phyloP scores from a whole-genome alignment of 2,888 invertebrate genomes.

The Rotaria macrura region DNA sequence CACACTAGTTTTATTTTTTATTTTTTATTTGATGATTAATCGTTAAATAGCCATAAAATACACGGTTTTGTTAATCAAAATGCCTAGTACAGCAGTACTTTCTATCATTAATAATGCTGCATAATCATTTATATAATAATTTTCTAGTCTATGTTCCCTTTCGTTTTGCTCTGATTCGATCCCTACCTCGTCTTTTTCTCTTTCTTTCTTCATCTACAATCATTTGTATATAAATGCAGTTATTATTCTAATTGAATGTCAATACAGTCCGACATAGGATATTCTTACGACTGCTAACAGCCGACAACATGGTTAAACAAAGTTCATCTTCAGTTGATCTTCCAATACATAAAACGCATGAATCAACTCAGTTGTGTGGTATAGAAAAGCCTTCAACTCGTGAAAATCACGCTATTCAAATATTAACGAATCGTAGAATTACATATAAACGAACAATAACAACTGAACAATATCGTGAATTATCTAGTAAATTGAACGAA shows the following conservation, averaged over 20 bases:
- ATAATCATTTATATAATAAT: neutral
- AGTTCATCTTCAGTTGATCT: neutral
- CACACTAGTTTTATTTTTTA: no score
- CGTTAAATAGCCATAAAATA: no score
- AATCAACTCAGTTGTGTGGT: neutral
- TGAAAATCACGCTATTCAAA: neutral
- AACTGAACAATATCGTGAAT: neutral
- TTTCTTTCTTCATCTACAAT: neutral
- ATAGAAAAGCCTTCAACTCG: neutral
- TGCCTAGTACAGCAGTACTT: no score
- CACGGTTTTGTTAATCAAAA: no score
- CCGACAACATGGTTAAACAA: neutral
- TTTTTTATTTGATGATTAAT: no score
- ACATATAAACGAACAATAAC: neutral
- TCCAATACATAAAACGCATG: neutral
- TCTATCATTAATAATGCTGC: neutral
- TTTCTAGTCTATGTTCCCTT: neutral
- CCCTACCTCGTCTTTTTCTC: neutral
- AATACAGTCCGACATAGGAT: neutral
- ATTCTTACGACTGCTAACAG: no score
- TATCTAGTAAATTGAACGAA: neutral
- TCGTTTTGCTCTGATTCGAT: no score
- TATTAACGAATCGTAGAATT: neutral
- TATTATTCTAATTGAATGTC: neutral
- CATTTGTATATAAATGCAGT: neutral